Base-by-base conservation (phyloP, 1,140 invertebrate species). In the Limonius californicus region DNA sequence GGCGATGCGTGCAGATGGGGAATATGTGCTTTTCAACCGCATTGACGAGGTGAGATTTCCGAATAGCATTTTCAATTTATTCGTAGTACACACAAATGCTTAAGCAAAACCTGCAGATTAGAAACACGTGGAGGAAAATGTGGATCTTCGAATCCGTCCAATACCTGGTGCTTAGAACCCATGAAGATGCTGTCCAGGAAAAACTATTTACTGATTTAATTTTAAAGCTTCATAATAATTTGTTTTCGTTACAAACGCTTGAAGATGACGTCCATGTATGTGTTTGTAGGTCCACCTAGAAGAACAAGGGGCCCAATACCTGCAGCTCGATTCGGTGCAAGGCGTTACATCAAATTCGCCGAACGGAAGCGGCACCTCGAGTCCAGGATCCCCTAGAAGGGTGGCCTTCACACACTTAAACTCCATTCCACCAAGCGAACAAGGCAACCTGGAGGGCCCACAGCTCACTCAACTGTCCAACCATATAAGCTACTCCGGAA, bases 401-500 rank as follows among this genome's bases (percentile, higher is more conserved):
- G 61, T 56, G 0, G 64, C 63, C 43, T 67, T 47, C 54, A 45
- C 19, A 55, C 64, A 35, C 62, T 61, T 62, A 20, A 64, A 64
- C 43, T 23, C 61, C 2, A 53, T 66, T 2, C 59, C 43, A 6
- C 56, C 60, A 12, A 42, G 32, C 8, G 66, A 67, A 45, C 66
- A 65, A 47, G 66, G 61, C 14, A 47, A 21, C 11, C 18, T 63
- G 32, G 62, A 65, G 21, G 56, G 21, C 8, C 64, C 70, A 0
- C 72, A 76, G 54, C 59, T 76, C 8, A 76, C 74, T 11, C 73
- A 73, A 57, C 67, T 76, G 3, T 74, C 73, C 11, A 74, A 63
- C 61, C 74, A 76, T 57, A 76, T 76, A 18, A 74, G 70, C 54
- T 76, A 74, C 57, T 69, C 72, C 8, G 72, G 72, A 23, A 69